Evolutionary conservation across 2,113 vertebrate genomes (phyloP).

Genomic region (Rhagologus leucostigma): DNA sequence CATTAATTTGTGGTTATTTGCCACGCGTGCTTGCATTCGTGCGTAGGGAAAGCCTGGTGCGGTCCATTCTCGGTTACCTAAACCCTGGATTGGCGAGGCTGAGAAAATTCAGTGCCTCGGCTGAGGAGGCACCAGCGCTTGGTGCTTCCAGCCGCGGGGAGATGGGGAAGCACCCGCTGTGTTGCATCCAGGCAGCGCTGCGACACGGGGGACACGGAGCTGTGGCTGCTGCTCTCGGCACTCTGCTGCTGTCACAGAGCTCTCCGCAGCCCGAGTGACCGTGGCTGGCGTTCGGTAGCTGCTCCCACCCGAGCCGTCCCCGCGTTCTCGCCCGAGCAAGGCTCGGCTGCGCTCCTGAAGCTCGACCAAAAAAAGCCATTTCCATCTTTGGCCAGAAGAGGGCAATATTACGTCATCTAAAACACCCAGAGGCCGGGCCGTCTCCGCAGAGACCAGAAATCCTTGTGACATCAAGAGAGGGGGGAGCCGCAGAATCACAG

Average conservation of each 20-base stretch:
- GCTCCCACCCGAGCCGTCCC: background rate
- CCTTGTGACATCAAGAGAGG: accelerated
- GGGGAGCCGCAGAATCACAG: accelerated
- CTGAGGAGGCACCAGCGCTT: background rate
- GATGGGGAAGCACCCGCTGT: accelerated
- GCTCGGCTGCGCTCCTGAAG: accelerated
- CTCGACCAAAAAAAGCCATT: accelerated
- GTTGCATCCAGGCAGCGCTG: accelerated
- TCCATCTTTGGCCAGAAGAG: background rate
- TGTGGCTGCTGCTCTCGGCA: background rate
- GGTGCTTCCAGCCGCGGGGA: accelerated
- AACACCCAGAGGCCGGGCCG: accelerated
- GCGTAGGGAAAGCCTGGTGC: background rate
- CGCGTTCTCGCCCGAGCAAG: accelerated
- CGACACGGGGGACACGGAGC: accelerated
- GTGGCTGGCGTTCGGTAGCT: accelerated
- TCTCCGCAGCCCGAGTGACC: accelerated
- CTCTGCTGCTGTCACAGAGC: background rate
- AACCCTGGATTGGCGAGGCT: accelerated
- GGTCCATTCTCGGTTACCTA: too few species aligned
- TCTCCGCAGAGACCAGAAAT: accelerated
- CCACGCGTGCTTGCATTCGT: background rate
- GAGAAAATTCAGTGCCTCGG: background rate
- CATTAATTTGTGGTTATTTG: background rate
- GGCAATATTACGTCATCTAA: background rate